These are phyloP conservation scores for Scrobipalpa costella DNA, from an alignment of 2,888 invertebrate genomes.

Conservation along the genomic window DNA sequence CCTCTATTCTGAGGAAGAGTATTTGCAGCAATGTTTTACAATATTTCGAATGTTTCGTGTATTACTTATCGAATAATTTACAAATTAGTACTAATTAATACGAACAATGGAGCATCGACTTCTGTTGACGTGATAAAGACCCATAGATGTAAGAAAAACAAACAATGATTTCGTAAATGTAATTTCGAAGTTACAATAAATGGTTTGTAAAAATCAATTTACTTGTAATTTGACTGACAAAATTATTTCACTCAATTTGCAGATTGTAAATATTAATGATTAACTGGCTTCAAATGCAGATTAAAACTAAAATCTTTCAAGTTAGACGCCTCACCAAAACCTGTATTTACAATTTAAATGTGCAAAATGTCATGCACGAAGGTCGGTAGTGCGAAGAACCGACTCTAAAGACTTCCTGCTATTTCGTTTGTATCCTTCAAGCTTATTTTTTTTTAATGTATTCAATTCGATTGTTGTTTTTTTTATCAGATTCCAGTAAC, in stretches of 20 bases:
- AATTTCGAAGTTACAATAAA: not conserved
- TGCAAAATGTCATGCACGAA: conserved; percentile 58
- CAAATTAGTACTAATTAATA: not conserved
- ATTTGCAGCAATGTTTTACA: not conserved
- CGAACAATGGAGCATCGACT: not conserved
- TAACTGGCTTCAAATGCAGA: not conserved
- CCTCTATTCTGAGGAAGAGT: not conserved
- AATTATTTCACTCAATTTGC: too few species aligned
- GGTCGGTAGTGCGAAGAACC: conserved; percentile 60
- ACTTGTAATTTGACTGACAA: too few species aligned
- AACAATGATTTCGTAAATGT: not conserved
- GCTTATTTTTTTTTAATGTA: not conserved
- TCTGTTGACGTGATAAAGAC: not conserved
- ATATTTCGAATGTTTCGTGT: not conserved
- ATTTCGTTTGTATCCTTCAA: conserved; percentile 12
- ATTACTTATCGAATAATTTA: not conserved
- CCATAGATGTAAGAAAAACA: not conserved
- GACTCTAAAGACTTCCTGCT: conserved; percentile 50
- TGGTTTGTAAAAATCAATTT: too few species aligned
- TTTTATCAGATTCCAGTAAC: not conserved
- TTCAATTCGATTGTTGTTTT: not conserved
- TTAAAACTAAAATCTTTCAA: not conserved
- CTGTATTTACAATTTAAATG: conserved; percentile 50
- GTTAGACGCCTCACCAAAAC: conserved; percentile 43
- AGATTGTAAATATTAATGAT: not conserved